Conservation (phyloP, 2,888 invertebrate species). For the Eupithecia insigniata region DNA sequence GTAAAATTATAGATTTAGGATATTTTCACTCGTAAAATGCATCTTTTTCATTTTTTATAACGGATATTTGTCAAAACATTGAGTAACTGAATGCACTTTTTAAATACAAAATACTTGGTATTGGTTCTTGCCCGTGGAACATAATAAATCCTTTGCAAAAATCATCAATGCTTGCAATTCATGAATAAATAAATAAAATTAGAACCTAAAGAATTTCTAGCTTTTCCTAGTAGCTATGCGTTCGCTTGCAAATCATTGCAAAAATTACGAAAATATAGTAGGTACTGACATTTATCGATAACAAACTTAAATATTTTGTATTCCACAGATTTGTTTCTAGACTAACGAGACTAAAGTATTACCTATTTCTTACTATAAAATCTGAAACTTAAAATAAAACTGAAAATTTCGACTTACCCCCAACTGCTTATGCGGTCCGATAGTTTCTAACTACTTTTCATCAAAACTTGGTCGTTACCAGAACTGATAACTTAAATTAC, state of each 20-base stretch:
- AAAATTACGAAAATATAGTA: not conserved
- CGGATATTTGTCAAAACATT: not conserved
- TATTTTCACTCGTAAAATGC: not conserved
- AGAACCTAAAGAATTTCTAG: not conserved
- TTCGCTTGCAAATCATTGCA: not conserved
- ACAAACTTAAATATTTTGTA: not conserved
- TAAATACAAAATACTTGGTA: too few species aligned
- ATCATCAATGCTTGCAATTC: not conserved
- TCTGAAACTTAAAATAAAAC: not conserved
- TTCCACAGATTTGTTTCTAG: not conserved
- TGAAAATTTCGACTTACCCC: constrained; percentile 31
- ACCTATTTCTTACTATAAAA: not conserved
- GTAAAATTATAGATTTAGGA: too few species aligned
- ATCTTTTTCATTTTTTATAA: not conserved
- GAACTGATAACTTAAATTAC: constrained; percentile 8
- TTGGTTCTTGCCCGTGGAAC: not conserved
- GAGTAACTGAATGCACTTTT: not conserved
- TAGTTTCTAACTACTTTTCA: constrained; percentile 12
- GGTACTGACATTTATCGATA: too few species aligned
- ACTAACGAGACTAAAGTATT: not conserved
- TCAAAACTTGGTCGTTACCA: not conserved
- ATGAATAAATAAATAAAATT: too few species aligned
- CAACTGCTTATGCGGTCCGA: constrained; percentile 9
- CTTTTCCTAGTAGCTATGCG: not conserved
- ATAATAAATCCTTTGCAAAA: not conserved